phyloP scores from a whole-genome alignment of 2,888 invertebrate genomes.

The Psylliodes chrysocephalus region DNA sequence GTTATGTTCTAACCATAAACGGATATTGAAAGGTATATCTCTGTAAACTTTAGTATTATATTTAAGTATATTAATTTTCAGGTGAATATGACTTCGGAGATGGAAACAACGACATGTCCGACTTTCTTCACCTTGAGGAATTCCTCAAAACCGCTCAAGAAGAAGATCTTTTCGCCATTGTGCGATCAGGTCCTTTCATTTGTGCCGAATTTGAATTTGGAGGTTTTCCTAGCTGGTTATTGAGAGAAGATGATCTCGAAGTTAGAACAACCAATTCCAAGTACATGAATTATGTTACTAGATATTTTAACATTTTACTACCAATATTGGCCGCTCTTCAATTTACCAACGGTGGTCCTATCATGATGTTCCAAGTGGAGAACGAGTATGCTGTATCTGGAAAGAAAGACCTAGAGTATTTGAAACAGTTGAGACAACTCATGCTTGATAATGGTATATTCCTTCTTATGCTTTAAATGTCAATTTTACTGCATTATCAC shows the following conservation, averaged over 20 bases:
- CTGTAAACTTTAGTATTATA: too few relatives aligned
- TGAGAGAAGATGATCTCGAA: slow-evolving; percentile 63
- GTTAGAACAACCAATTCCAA: slow-evolving; percentile 52
- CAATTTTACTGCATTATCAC: too few relatives aligned
- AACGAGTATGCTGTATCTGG: slow-evolving; percentile 88
- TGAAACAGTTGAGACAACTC: slow-evolving; percentile 61
- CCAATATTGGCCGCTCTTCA: slow-evolving; percentile 66
- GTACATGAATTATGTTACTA: slow-evolving; percentile 62
- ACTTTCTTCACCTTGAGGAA: slow-evolving; percentile 69
- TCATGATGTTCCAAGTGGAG: slow-evolving; percentile 89
- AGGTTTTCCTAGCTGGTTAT: slow-evolving; percentile 60
- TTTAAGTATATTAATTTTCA: slow-evolving; percentile 3
- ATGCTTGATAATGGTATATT: slow-evolving; percentile 64
- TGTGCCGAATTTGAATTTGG: slow-evolving; percentile 89
- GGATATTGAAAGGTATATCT: too few relatives aligned
- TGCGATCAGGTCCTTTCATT: slow-evolving; percentile 91
- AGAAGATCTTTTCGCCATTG: slow-evolving; percentile 75
- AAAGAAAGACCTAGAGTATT: slow-evolving; percentile 61
- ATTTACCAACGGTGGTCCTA: slow-evolving; percentile 82
- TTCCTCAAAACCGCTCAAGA: slow-evolving; percentile 79
- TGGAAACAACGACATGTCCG: slow-evolving; percentile 68
- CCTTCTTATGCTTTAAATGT: slow-evolving; percentile 5
- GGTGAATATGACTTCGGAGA: slow-evolving; percentile 69
- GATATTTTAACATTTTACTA: slow-evolving; percentile 59
- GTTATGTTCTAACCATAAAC: too few relatives aligned